Evolutionary conservation across 2,113 vertebrate genomes (phyloP).

Genomic region (Peromyscus polionotus): DNA sequence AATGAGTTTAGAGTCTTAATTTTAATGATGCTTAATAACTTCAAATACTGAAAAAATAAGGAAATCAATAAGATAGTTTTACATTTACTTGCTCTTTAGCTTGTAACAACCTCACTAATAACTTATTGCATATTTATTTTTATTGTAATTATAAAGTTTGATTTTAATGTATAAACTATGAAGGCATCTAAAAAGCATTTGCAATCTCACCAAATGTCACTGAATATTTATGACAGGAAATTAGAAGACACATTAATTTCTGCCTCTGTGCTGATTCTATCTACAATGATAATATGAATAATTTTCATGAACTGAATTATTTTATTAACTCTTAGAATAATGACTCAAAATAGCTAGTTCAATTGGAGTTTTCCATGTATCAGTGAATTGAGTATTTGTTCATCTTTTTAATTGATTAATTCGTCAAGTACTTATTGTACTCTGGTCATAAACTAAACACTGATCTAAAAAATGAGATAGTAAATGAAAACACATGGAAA

Average conservation of each 20-base stretch:
- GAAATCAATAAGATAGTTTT: slow-evolving; percentile 65
- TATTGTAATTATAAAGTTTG: slow-evolving; percentile 76
- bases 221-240: slow-evolving; percentile 84
- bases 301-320: slow-evolving; percentile 62
- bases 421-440: not conserved
- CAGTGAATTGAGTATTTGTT: slow-evolving; percentile 41
- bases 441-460: slow-evolving; percentile 3
- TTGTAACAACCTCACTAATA: slow-evolving; percentile 65
- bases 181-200: slow-evolving; percentile 75
- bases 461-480: not conserved
- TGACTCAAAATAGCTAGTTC: slow-evolving; percentile 51
- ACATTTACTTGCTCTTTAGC: slow-evolving; percentile 54
- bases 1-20: slow-evolving; percentile 52
- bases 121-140: slow-evolving; percentile 78
- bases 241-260: slow-evolving; percentile 80
- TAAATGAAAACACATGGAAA: not conserved
- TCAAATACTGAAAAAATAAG: slow-evolving; percentile 58
- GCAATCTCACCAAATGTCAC: slow-evolving; percentile 75
- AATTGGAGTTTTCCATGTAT: slow-evolving; percentile 3
- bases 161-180: slow-evolving; percentile 77
- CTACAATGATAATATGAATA: slow-evolving; percentile 72
- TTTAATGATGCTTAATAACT: slow-evolving; percentile 68
- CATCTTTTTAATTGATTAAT: slow-evolving; percentile 4
- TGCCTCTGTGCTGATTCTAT: slow-evolving; percentile 72
- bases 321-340: slow-evolving; percentile 76